Conservation (phyloP, 2,797 vertebrate species). For the Ptychobarbus kaznakovi region DNA sequence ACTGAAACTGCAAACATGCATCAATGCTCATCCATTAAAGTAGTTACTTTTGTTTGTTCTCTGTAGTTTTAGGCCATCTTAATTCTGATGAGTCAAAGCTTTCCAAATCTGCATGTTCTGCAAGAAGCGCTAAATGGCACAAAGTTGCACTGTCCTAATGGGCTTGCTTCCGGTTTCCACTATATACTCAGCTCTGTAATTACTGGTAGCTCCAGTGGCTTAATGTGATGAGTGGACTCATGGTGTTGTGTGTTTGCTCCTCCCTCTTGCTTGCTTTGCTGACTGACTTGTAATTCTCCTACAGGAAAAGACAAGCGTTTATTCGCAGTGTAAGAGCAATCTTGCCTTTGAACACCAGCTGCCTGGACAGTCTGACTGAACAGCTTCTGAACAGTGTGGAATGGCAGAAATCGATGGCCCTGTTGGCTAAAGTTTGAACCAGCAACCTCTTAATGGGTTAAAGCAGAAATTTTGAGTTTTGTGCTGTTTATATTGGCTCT, state of each 20-base stretch:
- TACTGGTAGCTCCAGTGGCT: neutral
- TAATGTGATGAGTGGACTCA: conserved; percentile 4
- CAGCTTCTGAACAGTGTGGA: conserved; percentile 35
- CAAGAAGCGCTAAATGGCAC: conserved; percentile 28
- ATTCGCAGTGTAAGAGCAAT: conserved; percentile 44
- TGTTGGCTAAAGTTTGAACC: conserved; percentile 58
- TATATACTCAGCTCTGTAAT: neutral
- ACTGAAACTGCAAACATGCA: neutral
- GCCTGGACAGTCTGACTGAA: conserved; percentile 37
- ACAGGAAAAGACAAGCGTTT: conserved; percentile 54
- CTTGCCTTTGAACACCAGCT: conserved; percentile 43
- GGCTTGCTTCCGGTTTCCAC: conserved; percentile 8
- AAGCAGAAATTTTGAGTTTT: conserved; percentile 41
- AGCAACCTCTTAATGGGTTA: conserved; percentile 47
- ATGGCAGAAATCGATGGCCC: conserved; percentile 54
- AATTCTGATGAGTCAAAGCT: conserved; percentile 48
- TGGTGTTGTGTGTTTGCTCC: neutral
- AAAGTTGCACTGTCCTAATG: conserved; percentile 8
- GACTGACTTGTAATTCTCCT: conserved; percentile 41
- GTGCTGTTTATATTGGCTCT: conserved; percentile 20
- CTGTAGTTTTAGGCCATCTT: conserved; percentile 30
- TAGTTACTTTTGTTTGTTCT: neutral
- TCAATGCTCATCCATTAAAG: neutral
- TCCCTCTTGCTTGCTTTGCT: conserved; percentile 20
- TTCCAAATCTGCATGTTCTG: conserved; percentile 14